Conservation (phyloP, 2,113 vertebrate genomes). For the Tragelaphus buxtoni region DNA sequence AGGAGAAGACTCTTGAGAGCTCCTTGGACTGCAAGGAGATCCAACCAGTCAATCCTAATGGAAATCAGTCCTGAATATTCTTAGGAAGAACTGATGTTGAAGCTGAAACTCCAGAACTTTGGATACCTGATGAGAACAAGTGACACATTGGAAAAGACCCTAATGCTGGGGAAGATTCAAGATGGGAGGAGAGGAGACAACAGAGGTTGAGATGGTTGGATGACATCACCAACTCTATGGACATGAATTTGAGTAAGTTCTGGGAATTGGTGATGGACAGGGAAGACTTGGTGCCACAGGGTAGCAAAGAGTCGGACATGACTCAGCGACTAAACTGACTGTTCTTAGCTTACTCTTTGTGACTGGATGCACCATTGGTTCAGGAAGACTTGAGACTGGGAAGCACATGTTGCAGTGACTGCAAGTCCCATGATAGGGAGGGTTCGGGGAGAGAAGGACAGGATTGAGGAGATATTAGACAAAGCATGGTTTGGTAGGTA, state of each 20-base stretch:
- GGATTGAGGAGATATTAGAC: neutral
- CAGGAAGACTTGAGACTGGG: neutral
- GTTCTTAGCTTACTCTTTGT: neutral
- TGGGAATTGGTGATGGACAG: neutral
- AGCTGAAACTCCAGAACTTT: neutral
- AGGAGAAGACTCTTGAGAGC: neutral
- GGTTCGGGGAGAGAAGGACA: neutral
- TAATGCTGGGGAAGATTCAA: neutral
- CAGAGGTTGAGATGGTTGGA: neutral
- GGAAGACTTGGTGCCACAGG: neutral
- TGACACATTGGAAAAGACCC: neutral
- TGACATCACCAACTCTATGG: neutral
- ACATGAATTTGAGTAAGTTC: neutral
- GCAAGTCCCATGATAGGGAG: neutral
- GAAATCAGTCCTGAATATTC: neutral
- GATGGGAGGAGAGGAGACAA: neutral
- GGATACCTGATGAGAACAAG: neutral
- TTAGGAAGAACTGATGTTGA: neutral
- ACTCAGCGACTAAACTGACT: neutral
- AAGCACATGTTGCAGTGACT: neutral
- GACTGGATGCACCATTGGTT: neutral
- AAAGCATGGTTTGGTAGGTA: neutral
- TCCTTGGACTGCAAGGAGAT: neutral
- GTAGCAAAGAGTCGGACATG: neutral
- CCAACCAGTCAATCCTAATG: neutral